Base-by-base conservation (phyloP, 2,113 vertebrate species). In the Rallus limicola region DNA sequence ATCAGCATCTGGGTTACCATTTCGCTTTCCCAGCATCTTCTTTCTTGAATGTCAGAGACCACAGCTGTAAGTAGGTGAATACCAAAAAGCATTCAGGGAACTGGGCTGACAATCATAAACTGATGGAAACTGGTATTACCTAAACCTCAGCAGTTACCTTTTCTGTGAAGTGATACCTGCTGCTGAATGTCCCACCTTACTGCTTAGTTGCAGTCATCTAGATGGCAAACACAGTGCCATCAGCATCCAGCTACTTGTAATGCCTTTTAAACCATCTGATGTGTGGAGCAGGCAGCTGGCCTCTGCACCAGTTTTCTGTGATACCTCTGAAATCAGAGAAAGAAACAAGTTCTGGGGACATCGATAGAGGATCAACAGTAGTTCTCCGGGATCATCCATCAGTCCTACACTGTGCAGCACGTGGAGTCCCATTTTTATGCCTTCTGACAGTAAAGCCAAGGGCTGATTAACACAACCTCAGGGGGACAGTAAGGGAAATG, bases 391-490 rank as follows among this genome's bases (percentile, higher is more conserved):
- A 69, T 84, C 50, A 62, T 62, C 74, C 0, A 0, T 86, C 80
- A 92, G 74, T 76, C 60, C 82, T 89, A 17, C 34, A 23, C 56
- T 33, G 14, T 63, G 75, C 75, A 84, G 79, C 65, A 29, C 44
- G 59, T 56, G 13, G 38, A 95, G 71, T 82, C 84, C 63, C 25
- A 2, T 91, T 77, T 93, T 91, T 95, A 85, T 92, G 59, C 65
- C 63, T 95, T 93, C 81, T 87, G 90, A 90, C 75, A 90, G 78
- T 82, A 90, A 81, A 91, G 81, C 91, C 0, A 1, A 82, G 50
- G 79, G 72, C 78, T 97, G 96, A 93, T 95, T 88, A 97, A 85
- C 56, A 29, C 34, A 81, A 88, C 93, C 81, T 70, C 63, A 74
- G 91, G 93, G 93, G 93, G 78, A 83, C 64, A 70, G 90, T 86